Evolutionary conservation across 2,797 vertebrate genomes (phyloP).

Genomic region (Benthosema pterotum): DNA sequence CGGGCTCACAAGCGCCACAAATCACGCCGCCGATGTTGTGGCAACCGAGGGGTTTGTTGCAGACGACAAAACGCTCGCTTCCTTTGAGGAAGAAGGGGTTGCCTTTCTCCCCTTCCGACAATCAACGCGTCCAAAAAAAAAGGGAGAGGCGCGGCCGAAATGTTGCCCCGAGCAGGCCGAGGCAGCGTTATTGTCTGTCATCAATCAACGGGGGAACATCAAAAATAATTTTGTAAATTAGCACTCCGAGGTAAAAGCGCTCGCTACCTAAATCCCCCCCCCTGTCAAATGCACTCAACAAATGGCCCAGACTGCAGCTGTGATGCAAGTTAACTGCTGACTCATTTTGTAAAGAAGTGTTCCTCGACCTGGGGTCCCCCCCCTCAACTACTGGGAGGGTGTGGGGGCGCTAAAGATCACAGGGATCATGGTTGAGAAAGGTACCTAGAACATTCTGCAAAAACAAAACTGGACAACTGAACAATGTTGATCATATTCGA

Average conservation of each 20-base stretch:
- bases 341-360: too few relatives aligned
- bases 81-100: constrained; percentile 36
- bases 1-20: constrained; percentile 69
- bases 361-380: too few relatives aligned
- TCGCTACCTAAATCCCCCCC: constrained; percentile 20
- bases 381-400: too few relatives aligned
- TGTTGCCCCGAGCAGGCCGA: constrained; percentile 22
- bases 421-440: too few relatives aligned
- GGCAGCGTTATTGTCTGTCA: constrained; percentile 23
- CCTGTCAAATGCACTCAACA: constrained; percentile 1
- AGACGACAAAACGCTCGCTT: constrained; percentile 57
- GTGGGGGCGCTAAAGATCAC: too few relatives aligned
- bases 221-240: constrained; percentile 25
- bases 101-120: constrained; percentile 38
- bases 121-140: constrained; percentile 36
- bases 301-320: constrained; percentile 11
- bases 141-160: constrained; percentile 30
- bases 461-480: too few relatives aligned
- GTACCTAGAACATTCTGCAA: too few relatives aligned
- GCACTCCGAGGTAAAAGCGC: constrained; percentile 18
- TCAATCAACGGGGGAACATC: constrained; percentile 39
- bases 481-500: too few relatives aligned
- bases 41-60: constrained; percentile 62
- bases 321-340: background rate
- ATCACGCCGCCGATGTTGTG: constrained; percentile 69